Evolutionary conservation across 2,113 vertebrate species (phyloP).

Genomic region (Trematomus loennbergii): DNA sequence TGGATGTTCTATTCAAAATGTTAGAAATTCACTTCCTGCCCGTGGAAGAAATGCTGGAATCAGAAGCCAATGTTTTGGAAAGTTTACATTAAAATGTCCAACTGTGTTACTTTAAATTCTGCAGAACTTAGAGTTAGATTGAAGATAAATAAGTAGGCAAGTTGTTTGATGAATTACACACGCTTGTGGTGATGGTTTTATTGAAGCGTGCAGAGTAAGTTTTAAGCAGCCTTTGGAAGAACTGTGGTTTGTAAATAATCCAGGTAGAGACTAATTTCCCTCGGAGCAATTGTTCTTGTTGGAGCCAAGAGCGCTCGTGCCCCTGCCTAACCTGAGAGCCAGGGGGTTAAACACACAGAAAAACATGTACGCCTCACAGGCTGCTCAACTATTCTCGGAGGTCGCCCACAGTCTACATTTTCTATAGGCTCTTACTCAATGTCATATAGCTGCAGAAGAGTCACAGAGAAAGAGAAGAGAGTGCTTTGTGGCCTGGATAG

Average conservation of each 20-base stretch:
- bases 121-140: not conserved
- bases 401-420: slow-evolving; percentile 40
- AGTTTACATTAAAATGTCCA: slow-evolving; percentile 12
- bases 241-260: slow-evolving; percentile 42
- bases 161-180: not conserved
- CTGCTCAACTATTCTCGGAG: slow-evolving; percentile 57
- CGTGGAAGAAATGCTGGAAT: no score
- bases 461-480: slow-evolving; percentile 39
- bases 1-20: not conserved
- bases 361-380: slow-evolving; percentile 28
- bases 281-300: slow-evolving; percentile 24
- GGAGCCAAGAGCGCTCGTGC: slow-evolving; percentile 16
- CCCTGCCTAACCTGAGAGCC: slow-evolving; percentile 44
- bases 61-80: no score
- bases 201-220: slow-evolving; percentile 2
- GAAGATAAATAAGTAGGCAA: not conserved
- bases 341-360: slow-evolving; percentile 47
- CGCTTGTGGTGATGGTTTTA: not conserved
- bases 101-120: not conserved
- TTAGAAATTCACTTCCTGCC: not conserved
- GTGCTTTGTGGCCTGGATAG: slow-evolving; percentile 71
- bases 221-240: slow-evolving; percentile 19
- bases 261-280: slow-evolving; percentile 40
- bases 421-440: slow-evolving; percentile 52
- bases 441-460: slow-evolving; percentile 43